Conservation (phyloP, 2,888 invertebrate genomes). For the Pyrgus malvae region DNA sequence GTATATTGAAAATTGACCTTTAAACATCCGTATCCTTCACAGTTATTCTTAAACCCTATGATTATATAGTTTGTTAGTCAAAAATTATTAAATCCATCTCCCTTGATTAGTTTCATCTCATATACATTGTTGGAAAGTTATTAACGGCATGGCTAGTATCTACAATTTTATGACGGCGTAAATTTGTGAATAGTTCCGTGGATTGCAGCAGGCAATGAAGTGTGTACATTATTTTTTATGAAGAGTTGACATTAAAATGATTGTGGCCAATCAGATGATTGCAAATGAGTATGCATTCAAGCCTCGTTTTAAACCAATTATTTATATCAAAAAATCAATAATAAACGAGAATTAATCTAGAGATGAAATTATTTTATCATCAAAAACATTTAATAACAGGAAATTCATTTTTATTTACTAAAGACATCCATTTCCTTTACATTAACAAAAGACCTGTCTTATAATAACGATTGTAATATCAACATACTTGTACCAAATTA, state of each 20-base stretch:
- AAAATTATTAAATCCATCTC: constrained; percentile 60
- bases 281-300: constrained; percentile 5
- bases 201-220: constrained; percentile 64
- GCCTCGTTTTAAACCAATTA: background rate
- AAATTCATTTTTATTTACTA: background rate
- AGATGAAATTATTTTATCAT: background rate
- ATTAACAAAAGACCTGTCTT: background rate
- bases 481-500: too few relatives aligned
- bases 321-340: background rate
- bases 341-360: too few relatives aligned
- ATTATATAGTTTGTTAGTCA: constrained; percentile 62
- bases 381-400: background rate
- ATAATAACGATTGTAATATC: too few relatives aligned
- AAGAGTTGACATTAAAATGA: constrained; percentile 25
- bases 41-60: constrained; percentile 34
- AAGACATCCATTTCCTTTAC: background rate
- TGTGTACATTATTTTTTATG: constrained; percentile 18
- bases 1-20: too few relatives aligned
- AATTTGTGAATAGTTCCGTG: constrained; percentile 45
- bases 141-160: constrained; percentile 67
- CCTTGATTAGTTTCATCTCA: constrained; percentile 73
- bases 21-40: too few relatives aligned
- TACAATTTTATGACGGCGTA: constrained; percentile 52
- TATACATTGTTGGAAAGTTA: constrained; percentile 68
- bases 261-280: background rate